These are phyloP conservation scores for Ptychobarbus kaznakovi DNA, from an alignment of 2,797 vertebrate species.

Conservation along the genomic window DNA sequence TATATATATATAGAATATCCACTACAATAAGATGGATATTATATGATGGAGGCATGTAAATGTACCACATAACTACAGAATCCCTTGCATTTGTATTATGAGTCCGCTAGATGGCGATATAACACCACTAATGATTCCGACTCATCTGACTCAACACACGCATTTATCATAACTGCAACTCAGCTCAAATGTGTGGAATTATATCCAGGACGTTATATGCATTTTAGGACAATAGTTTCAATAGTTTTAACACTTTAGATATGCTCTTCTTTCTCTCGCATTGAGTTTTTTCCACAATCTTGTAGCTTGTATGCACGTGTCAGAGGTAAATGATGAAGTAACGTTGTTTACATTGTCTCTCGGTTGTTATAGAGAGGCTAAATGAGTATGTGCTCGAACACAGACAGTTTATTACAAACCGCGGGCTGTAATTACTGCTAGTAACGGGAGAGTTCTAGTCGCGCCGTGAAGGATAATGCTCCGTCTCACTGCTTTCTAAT, in stretches of 20 bases:
- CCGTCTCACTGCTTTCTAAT: constrained; percentile 48
- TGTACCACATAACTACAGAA: constrained; percentile 42
- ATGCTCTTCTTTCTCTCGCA: not conserved
- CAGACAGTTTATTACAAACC: constrained; percentile 44
- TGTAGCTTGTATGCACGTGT: not conserved
- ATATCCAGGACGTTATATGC: not conserved
- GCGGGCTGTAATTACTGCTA: constrained; percentile 54
- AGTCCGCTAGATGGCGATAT: constrained; percentile 76
- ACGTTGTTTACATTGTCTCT: constrained; percentile 25
- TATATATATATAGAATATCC: not conserved
- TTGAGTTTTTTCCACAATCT: not conserved
- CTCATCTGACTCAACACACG: not conserved
- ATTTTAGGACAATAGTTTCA: not conserved
- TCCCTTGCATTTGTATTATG: not conserved
- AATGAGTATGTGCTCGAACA: constrained; percentile 36
- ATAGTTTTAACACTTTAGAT: not conserved
- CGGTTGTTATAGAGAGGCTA: constrained; percentile 19
- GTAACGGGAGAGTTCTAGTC: constrained; percentile 51
- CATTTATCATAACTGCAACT: not conserved
- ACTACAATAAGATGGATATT: not conserved
- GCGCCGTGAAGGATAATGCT: constrained; percentile 29
- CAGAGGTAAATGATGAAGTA: constrained; percentile 21
- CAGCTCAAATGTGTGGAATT: not conserved
- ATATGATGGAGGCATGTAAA: not conserved
- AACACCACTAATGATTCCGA: constrained; percentile 67